These are phyloP conservation scores for Schizopygopsis pylzovi DNA, from an alignment of 2,797 vertebrate species.

Conservation along the genomic window DNA sequence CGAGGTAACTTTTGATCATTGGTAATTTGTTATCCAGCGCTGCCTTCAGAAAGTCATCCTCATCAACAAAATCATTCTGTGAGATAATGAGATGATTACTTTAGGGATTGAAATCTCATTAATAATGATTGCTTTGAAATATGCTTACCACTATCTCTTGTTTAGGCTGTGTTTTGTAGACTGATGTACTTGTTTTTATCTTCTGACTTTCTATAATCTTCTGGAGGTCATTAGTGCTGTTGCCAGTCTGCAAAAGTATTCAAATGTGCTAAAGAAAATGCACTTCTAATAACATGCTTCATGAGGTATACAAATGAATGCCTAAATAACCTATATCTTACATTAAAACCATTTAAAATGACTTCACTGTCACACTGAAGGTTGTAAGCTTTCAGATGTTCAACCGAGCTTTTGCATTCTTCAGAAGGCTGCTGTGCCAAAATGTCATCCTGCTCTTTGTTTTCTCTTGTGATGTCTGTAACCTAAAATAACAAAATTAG, in stretches of 20 bases:
- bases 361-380: slow-evolving; percentile 36
- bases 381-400: slow-evolving; percentile 72
- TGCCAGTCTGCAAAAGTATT: slow-evolving; percentile 74
- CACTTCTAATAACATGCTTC: not conserved
- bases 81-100: slow-evolving; percentile 23
- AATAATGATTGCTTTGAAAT: not conserved
- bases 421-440: slow-evolving; percentile 74
- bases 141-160: slow-evolving; percentile 77
- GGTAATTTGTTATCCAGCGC: slow-evolving; percentile 83
- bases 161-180: slow-evolving; percentile 70
- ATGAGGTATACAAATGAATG: not conserved
- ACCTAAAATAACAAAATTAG: slow-evolving; percentile 74
- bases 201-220: slow-evolving; percentile 83
- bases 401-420: slow-evolving; percentile 85
- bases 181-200: slow-evolving; percentile 78
- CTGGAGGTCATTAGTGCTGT: slow-evolving; percentile 84
- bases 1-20: slow-evolving; percentile 85
- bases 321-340: slow-evolving; percentile 10
- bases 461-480: slow-evolving; percentile 80
- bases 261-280: not conserved
- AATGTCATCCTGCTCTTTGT: slow-evolving; percentile 71
- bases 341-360: slow-evolving; percentile 6
- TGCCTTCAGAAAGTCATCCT: slow-evolving; percentile 83
- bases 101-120: not conserved
- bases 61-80: slow-evolving; percentile 84